Conservation (phyloP, 1,140 invertebrate species). For the Drosophila paulistorum region DNA sequence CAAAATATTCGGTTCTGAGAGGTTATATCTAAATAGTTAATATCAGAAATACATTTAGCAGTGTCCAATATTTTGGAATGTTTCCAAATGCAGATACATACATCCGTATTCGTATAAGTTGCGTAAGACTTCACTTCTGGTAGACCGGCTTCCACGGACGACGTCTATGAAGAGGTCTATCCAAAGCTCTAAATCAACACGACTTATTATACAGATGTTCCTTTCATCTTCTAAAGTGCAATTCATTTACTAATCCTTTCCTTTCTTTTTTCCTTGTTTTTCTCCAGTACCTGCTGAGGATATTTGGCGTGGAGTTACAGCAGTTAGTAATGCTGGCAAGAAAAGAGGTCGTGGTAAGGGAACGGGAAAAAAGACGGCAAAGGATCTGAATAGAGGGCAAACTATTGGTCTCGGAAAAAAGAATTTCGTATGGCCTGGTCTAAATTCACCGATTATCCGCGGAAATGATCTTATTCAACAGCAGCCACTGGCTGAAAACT, state of each 20-base stretch:
- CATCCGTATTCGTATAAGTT: background rate
- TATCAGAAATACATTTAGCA: background rate
- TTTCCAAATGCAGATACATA: background rate
- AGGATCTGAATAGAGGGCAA: constrained; percentile 96
- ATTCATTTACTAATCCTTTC: background rate
- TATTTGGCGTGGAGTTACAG: constrained; percentile 97
- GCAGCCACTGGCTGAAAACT: constrained; percentile 88
- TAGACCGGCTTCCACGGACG: too few species aligned
- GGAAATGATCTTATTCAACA: constrained; percentile 90
- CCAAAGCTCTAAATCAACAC: too few species aligned
- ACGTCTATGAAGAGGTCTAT: too few species aligned
- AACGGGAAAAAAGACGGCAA: constrained; percentile 87
- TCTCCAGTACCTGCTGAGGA: constrained; percentile 89
- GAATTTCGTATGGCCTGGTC: constrained; percentile 95
- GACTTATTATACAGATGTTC: too few species aligned
- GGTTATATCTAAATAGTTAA: background rate
- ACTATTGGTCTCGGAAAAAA: constrained; percentile 93
- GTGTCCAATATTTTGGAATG: background rate
- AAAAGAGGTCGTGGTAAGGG: constrained; percentile 97
- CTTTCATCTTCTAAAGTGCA: background rate
- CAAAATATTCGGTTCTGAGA: background rate
- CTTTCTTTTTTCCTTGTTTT: background rate
- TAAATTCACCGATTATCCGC: constrained; percentile 92
- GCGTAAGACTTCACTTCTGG: background rate
- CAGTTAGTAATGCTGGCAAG: constrained; percentile 97